Base-by-base conservation (phyloP, 2,888 invertebrate species). In the Ischnura elegans region DNA sequence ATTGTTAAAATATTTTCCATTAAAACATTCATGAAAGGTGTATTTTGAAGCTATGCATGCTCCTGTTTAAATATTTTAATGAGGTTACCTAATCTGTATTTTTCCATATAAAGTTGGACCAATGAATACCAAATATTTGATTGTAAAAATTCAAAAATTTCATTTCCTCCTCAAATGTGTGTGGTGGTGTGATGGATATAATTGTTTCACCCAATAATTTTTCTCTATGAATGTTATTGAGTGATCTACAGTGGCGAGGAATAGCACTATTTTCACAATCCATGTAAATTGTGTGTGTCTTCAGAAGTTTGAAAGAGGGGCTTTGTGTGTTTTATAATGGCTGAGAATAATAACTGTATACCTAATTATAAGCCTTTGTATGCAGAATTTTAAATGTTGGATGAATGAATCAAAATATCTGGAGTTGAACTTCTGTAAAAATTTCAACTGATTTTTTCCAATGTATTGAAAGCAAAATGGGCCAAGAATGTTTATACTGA, bases 401-500 rank as follows among this genome's bases (percentile, higher is more conserved):
- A 61, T 90, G 90, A 61, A 90, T 90, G 90, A 43, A 87, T 86
- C 19, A 90, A 90, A 55, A 4, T 21, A 42, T 42, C 43, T 25
- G 42, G 21, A 42, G 55, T 90, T 90, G 61, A 61, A 61, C 10
- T 51, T 10, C 43, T 43, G n/a, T 61, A 61, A 90, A 55, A 51
- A 61, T 90, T 36, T 43, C 55, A 90, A 5, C 25, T 6, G 6
- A 36, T 61, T 87, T 61, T 87, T 90, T 90, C 61, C 42, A 90
- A 6, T 55, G 61, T 25, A 43, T 90, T 61, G 61, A 86, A 46
- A 45, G 86, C 29, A 86, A 90, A 51, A 61, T 61, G 90, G 90
- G 90, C 90, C 90, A 90, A 90, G 90, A 55, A 55, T 90, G 90
- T 90, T 90, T 90, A 55, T 90, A 90, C 90, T 42, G 55, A 61